Percentiles rank a stretch among this genome's conserved stretches.
Conservation (phyloP, 1,140 invertebrate species). For the Vollenhovia emeryi region DNA sequence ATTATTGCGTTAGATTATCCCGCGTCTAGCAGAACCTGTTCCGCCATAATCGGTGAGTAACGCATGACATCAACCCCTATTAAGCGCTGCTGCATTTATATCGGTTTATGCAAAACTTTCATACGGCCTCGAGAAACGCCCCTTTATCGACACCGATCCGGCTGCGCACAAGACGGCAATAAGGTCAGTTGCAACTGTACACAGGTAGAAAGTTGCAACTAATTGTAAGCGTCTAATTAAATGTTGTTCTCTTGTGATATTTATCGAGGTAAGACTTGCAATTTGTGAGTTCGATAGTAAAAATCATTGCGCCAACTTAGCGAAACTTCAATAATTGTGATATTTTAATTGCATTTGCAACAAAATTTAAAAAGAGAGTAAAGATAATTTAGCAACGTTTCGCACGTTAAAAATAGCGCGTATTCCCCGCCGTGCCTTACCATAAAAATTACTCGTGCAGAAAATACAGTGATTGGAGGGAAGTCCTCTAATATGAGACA, state of each 20-base stretch:
- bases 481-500: no score
- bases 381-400: not conserved
- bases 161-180: not conserved
- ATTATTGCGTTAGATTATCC: constrained; percentile 50
- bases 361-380: not conserved
- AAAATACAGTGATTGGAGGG: no score
- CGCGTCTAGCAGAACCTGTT: constrained; percentile 51
- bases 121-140: constrained; percentile 25
- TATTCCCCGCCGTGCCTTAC: not conserved
- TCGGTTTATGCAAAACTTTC: constrained; percentile 47
- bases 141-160: constrained; percentile 2
- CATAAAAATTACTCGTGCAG: not conserved
- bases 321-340: not conserved
- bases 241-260: not conserved
- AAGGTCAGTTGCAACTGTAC: not conserved
- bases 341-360: not conserved
- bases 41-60: constrained; percentile 60
- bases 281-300: not conserved
- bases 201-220: constrained; percentile 4
- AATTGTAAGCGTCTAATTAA: constrained; percentile 16
- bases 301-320: not conserved
- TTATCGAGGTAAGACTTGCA: not conserved
- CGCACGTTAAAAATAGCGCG: not conserved
- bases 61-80: constrained; percentile 64
- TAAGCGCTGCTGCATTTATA: constrained; percentile 20